A percentile compares a stretch with the other conserved stretches of the same genome.
phyloP scores from a whole-genome alignment of 2,888 invertebrate species.

The Cheilosia soror region DNA sequence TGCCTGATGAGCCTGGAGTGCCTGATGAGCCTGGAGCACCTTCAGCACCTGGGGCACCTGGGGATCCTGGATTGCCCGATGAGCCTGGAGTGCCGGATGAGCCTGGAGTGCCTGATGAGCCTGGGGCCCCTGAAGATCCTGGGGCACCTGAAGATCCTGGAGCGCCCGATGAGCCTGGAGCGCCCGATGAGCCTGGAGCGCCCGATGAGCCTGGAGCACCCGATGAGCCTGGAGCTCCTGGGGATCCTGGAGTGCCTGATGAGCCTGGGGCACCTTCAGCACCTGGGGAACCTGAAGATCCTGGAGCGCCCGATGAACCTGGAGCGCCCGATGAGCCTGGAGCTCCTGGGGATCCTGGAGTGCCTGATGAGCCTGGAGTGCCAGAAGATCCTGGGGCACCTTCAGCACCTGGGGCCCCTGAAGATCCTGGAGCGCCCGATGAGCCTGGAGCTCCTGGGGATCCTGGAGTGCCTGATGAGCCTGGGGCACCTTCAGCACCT shows the following conservation, averaged over 20 bases:
- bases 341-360: slow-evolving; percentile 2
- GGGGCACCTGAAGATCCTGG: neutral
- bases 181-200: neutral
- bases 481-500: neutral
- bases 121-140: neutral
- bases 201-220: slow-evolving; percentile 11
- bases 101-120: neutral
- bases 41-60: neutral
- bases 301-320: neutral
- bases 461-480: neutral
- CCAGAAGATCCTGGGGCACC: neutral
- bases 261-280: neutral
- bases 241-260: neutral
- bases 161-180: neutral
- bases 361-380: neutral
- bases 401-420: neutral
- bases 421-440: neutral
- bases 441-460: slow-evolving; percentile 4
- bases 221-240: too few species aligned
- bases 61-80: neutral
- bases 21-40: slow-evolving; percentile 5
- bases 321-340: neutral
- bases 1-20: slow-evolving; percentile 3
- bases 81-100: neutral
- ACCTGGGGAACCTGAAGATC: neutral